Base-by-base conservation (phyloP, 2,888 invertebrate genomes). In the Mallateleia sp. region DNA sequence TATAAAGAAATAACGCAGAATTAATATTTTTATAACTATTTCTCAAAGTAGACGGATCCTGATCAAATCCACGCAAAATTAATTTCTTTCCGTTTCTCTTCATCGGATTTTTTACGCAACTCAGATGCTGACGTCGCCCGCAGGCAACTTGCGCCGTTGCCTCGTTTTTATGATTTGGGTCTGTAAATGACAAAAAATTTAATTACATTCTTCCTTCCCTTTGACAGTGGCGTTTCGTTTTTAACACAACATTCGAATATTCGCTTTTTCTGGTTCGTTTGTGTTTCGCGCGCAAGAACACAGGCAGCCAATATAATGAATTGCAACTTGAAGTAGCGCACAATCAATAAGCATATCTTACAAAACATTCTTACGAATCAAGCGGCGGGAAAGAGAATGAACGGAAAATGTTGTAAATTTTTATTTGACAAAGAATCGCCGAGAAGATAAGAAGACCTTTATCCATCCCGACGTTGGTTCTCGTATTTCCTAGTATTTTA, bases 141-240 rank as follows among this genome's bases (percentile, higher is more conserved):
- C 78, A 66, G 71, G 38, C 66, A 25, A 64, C 58, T 58, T 32
- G 45, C 15, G 5, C 24, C 14, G 22, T 45, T 60, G 50, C 54
- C 38, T 15, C 32, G 47, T 84, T 85, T 85, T 85, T 85, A 85
- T 79, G 42, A 85, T 74, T 79, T 34, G 32, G 78, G 67, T 84
- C 69, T 75, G 80, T 80, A 85, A 85, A 80, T 80, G 79, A 75
- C 85, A 80, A 85, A 85, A 85, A 85, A 80, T 85, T 80, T 80
- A 80, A 75, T 85, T 85, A 75, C 69, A 85, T 42, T 71, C 32
- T 25, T 71, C 71, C 60, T 7, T 78, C n/a, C 28, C 56, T 74
- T 78, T 64, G 64, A 71, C 66, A 56, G 28, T 15, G 14, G 42
- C 20, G 71, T 66, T 77, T 34, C 67, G 66, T 54, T 71, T 71